phyloP scores from a whole-genome alignment of 2,113 vertebrate genomes.

The Chionodraco myersi region DNA sequence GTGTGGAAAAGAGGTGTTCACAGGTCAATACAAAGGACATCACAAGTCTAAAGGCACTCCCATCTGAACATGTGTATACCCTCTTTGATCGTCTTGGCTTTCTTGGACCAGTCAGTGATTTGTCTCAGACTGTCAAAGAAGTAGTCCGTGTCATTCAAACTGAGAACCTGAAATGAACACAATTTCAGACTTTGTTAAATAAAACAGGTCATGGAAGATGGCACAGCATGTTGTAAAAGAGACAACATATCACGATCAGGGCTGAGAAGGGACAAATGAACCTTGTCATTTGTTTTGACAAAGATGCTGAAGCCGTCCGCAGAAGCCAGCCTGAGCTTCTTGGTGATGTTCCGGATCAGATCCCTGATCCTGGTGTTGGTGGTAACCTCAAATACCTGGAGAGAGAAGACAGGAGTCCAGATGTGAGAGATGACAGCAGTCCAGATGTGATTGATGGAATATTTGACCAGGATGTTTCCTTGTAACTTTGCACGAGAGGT shows the following conservation, averaged over 20 bases:
- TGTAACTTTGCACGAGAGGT: neutral
- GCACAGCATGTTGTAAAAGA: neutral
- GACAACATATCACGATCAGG: neutral
- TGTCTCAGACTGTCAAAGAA: constrained; percentile 95
- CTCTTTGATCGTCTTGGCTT: constrained; percentile 87
- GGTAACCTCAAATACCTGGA: constrained; percentile 88
- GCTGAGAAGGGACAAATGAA: constrained; percentile 49
- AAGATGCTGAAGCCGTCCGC: constrained; percentile 95
- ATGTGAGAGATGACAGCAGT: neutral
- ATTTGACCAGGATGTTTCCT: neutral
- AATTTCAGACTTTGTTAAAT: neutral
- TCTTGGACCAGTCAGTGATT: constrained; percentile 91
- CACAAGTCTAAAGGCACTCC: neutral
- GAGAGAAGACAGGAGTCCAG: neutral
- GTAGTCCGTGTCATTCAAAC: constrained; percentile 92
- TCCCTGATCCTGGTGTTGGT: constrained; percentile 88
- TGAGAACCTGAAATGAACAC: constrained; percentile 87
- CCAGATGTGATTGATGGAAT: too few relatives aligned
- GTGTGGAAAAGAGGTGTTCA: constrained; percentile 12
- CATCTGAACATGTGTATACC: constrained; percentile 78
- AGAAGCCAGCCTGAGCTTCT: constrained; percentile 85
- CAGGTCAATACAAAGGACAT: neutral
- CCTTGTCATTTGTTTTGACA: constrained; percentile 94
- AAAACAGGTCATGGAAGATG: neutral
- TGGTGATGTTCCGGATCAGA: constrained; percentile 84